These are phyloP conservation scores for Phoxinus dragarum DNA, from an alignment of 2,797 vertebrate genomes.

Conservation along the genomic window DNA sequence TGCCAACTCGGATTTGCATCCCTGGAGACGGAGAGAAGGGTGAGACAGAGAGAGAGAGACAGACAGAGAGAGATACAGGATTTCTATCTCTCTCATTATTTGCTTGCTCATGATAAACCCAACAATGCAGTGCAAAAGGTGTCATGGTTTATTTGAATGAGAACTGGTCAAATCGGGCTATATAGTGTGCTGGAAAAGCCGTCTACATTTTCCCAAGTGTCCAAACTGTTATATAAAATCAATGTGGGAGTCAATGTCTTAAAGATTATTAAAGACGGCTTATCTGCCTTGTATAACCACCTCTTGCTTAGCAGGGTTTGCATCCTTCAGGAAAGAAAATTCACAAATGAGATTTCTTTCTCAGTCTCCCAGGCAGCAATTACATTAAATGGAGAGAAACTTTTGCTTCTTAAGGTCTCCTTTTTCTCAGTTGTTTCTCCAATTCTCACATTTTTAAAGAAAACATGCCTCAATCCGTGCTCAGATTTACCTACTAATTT, in stretches of 20 bases:
- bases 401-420: conserved; percentile 19
- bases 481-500: not conserved
- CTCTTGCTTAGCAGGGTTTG: conserved; percentile 18
- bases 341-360: not conserved
- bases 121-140: not conserved
- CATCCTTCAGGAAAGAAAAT: not conserved
- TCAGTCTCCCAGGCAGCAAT: not conserved
- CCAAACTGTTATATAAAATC: conserved; percentile 18
- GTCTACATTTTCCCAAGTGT: not conserved
- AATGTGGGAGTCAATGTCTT: not conserved
- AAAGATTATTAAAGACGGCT: not conserved
- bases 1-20: conserved; percentile 53
- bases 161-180: not conserved
- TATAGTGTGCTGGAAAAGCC: not conserved
- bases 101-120: conserved; percentile 34
- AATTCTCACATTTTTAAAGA: conserved; percentile 27
- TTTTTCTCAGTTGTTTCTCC: conserved; percentile 50
- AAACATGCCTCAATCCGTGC: too few species aligned
- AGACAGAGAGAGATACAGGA: conserved; percentile 34
- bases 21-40: conserved; percentile 44
- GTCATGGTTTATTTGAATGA: conserved; percentile 17
- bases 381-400: not conserved
- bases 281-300: conserved; percentile 11
- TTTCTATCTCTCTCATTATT: conserved; percentile 26
- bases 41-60: conserved; percentile 24